These are phyloP conservation scores for Agrotis puta DNA, from an alignment of 2,888 invertebrate genomes.

Conservation along the genomic window DNA sequence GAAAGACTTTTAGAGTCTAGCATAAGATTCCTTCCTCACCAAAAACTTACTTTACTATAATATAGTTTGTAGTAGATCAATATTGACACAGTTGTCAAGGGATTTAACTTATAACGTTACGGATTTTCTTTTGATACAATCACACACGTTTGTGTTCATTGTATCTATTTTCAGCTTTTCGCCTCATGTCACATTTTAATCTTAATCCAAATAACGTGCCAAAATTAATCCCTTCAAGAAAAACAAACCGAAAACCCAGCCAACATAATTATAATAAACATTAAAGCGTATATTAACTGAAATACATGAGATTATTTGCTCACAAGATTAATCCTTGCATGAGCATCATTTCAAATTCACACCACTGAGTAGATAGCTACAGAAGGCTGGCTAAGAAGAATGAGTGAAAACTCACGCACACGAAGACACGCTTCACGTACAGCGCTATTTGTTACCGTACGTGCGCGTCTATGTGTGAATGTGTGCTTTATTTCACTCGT, in stretches of 20 bases:
- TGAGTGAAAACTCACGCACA: not conserved
- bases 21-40: too few species aligned
- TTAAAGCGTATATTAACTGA: slow-evolving; percentile 32
- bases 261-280: not conserved
- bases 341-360: slow-evolving; percentile 30
- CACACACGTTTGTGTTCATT: not conserved
- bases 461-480: too few species aligned
- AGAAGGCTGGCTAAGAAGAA: not conserved
- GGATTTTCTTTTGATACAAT: too few species aligned
- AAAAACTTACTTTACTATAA: too few species aligned
- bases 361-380: not conserved
- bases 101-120: too few species aligned
- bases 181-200: too few species aligned
- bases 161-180: not conserved
- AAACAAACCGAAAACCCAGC: not conserved
- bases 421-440: not conserved
- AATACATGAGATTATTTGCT: slow-evolving; percentile 38
- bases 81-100: too few species aligned
- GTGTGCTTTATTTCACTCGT: too few species aligned
- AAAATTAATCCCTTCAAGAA: slow-evolving; percentile 4
- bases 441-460: too few species aligned
- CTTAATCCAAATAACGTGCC: not conserved
- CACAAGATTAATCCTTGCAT: slow-evolving; percentile 42
- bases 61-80: too few species aligned
- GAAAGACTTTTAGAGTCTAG: too few species aligned